Percentiles rank a stretch among this genome's conserved stretches.
Evolutionary conservation across 2,888 invertebrate genomes (phyloP).

Genomic region (Dryomyza anilis): DNA sequence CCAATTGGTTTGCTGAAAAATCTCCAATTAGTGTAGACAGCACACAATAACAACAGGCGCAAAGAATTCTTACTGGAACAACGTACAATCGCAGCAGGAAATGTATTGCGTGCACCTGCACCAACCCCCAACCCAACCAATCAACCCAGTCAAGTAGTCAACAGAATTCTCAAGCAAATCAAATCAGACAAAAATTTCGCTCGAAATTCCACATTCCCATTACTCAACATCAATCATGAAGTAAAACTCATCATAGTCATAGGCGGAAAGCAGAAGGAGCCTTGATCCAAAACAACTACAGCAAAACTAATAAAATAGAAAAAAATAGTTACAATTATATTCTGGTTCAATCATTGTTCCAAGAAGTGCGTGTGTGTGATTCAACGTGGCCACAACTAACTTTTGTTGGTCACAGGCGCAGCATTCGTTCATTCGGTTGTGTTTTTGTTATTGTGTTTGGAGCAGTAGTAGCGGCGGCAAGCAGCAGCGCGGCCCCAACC

Average conservation of each 20-base stretch:
- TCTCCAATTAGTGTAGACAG: background rate
- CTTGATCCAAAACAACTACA: background rate
- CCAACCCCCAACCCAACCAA: background rate
- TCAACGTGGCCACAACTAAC: slow-evolving; percentile 13
- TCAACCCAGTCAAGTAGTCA: background rate
- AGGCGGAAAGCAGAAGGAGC: background rate
- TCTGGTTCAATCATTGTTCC: background rate
- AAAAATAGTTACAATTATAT: background rate
- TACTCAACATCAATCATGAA: slow-evolving; percentile 6
- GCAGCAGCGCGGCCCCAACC: background rate
- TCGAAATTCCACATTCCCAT: slow-evolving; percentile 2
- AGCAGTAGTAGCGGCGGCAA: too few species aligned
- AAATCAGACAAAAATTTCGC: too few species aligned
- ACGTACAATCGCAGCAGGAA: background rate
- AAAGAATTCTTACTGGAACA: background rate
- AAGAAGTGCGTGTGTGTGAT: slow-evolving; percentile 6
- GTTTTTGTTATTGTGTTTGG: slow-evolving; percentile 3
- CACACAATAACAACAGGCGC: too few species aligned
- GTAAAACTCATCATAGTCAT: background rate
- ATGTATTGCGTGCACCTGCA: slow-evolving; percentile 3
- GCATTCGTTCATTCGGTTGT: too few species aligned
- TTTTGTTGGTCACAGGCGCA: background rate
- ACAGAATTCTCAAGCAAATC: too few species aligned
- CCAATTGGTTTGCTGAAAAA: background rate
- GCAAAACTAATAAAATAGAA: background rate